A percentile compares a stretch with the other conserved stretches of the same genome.
phyloP scores from a whole-genome alignment of 2,888 invertebrate species.

The Drosophila limbata region DNA sequence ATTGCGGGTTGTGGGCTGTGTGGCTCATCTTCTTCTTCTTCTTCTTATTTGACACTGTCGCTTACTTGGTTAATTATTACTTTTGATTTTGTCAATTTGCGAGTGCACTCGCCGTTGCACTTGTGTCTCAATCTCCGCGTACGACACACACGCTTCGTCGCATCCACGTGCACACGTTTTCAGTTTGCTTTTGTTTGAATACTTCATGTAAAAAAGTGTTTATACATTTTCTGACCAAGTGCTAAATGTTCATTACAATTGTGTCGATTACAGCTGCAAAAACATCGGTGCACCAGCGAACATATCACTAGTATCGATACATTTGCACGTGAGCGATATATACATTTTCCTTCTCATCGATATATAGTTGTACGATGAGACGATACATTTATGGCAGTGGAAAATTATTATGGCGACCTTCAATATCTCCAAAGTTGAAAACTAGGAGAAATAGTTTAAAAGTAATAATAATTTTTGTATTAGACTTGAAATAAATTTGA shows the following conservation, averaged over 20 bases:
- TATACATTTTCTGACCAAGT: slow-evolving; percentile 61
- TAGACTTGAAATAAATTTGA: too few species aligned
- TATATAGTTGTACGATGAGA: too few species aligned
- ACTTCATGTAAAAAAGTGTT: slow-evolving; percentile 64
- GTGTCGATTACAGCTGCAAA: slow-evolving; percentile 19
- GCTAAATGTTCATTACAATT: slow-evolving; percentile 51
- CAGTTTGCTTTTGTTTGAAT: slow-evolving; percentile 60
- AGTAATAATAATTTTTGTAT: too few species aligned
- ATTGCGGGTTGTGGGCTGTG: slow-evolving; percentile 27
- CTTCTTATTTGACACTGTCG: slow-evolving; percentile 6
- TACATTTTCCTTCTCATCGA: too few species aligned
- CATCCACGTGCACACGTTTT: slow-evolving; percentile 65
- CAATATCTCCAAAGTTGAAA: too few species aligned
- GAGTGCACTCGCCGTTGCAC: slow-evolving; percentile 21
- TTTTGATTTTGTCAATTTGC: slow-evolving; percentile 12
- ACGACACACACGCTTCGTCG: slow-evolving; percentile 49
- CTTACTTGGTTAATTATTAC: slow-evolving; percentile 29
- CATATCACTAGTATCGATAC: too few species aligned
- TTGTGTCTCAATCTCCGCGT: slow-evolving; percentile 17
- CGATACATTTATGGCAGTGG: neutral
- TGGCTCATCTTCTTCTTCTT: slow-evolving; percentile 45
- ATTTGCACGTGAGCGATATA: too few species aligned
- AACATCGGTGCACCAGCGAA: neutral
- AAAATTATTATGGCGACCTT: too few species aligned
- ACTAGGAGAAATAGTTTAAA: too few species aligned